Base-by-base conservation (phyloP, 2,888 invertebrate species). In the Blastobasis adustella region DNA sequence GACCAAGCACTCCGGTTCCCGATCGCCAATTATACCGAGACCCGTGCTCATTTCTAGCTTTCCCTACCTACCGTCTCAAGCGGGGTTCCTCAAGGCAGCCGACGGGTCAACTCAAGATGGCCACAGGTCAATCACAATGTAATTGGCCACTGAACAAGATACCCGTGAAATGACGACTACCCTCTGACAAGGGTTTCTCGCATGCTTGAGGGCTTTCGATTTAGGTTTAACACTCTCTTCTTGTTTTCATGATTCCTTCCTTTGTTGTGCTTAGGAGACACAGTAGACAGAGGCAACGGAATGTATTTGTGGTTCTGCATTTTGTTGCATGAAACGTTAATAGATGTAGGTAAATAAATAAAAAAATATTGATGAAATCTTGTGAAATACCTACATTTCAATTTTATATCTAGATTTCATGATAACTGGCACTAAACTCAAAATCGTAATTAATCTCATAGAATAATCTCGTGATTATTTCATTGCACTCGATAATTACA, bases 101-200 rank as follows among this genome's bases (percentile, higher is more conserved):
- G 52, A n/a, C 58, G 60, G 73, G 51, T 72, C 76, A 59, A 37
- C 1, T 6, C 7, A 50, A 6, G 49, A 56, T 73, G 76, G 77
- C 60, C 59, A 59, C 51, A 71, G 77, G 83, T 79, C 83, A 79
- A 80, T 84, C 83, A 81, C 79, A 76, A 73, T 78, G 83, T 84
- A 84, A 85, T 85, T 85, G 84, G 77, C 76, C 75, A 75, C 75
- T 72, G 64, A 72, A 60, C 72, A 82, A 84, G 85, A 82, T 82
- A 85, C 75, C 82, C 85, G 83, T 85, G 83, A 84, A 86, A 83
- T 83, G 83, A 80, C 72, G 73, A 79, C 77, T 82, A 77, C 69
- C 78, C 73, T 62, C 75, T 82, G 83, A 84, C 80, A 77, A 80
- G 83, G 85, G 82, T 80, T 61, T 70, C 66, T 62, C 56, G 56